Evolutionary conservation across 1,140 invertebrate species (phyloP), one percentile per base, ranked within the genome.

Genomic region (Drosophila auraria): DNA sequence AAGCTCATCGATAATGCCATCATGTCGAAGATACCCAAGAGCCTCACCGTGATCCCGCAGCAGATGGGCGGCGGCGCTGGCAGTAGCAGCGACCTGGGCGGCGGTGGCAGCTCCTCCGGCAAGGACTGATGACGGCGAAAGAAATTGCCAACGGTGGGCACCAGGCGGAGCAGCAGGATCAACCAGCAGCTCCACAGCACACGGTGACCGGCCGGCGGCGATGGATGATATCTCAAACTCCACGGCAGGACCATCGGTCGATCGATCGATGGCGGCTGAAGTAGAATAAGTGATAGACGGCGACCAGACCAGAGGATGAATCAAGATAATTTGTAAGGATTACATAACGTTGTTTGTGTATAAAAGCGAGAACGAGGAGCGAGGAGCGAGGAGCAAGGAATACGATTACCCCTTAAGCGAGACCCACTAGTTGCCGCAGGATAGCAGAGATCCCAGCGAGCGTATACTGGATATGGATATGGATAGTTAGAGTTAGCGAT

Each of bases 1-100:
- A 89, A 90, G 51, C 82, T 93, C 30, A 83, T 93, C 27, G 90
- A 93, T 27, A 92, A 83, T n/a, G 82, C 86, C 33, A 79, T 93
- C 17, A 93, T 96, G 93, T 96, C 96, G 50, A 96, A 96, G 93
- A 96, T 96, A 83, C 96, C 96, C 12, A 96, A 96, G 91, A 96
- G 95, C 2, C 87, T 96, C 47, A 96, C 96, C 3, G 95, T 96
- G 59, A 96, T 96, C 77, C 95, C 96, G 0, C 96, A 96, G 83
- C 87, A 92, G 23, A 86, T 75, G 54, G 79, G 69, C 25, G 74
- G 61, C 2, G 44, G 54, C 14, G 75, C 42, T 54, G 65, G 63
- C 27, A 4, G 51, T 2, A 5, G 53, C 11, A 20, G 51, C 33
- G 27, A 44, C 4, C 4, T 56, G 23, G 53, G 40, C 12, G 23